Base-by-base conservation (phyloP, 2,888 invertebrate genomes). In the Perizoma affinitatum region DNA sequence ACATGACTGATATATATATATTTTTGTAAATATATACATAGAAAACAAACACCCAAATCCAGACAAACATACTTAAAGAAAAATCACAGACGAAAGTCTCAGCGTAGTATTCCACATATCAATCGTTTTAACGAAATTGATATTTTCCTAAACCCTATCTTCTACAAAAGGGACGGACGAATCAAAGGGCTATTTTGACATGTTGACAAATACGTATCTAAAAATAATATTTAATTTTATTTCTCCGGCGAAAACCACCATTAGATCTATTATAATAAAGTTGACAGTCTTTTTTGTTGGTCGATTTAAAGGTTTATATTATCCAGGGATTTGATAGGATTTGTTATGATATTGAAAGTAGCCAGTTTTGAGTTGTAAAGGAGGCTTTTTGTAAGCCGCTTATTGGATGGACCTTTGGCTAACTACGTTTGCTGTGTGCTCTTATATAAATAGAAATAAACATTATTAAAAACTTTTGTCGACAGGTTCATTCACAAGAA, bases 121-220 rank as follows among this genome's bases (percentile, higher is more conserved):
- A 58, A 74, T 74, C 76, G 67, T 71, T 79, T 82, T 81, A 84
- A 76, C 78, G 70, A 83, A 86, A 87, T 87, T 87, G 84, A 87
- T 83, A 81, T 79, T 78, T 74, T 61, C 70, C 71, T 68, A 67
- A 53, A 54, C 42, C 47, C 45, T 55, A 59, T 65, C 62, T 63
- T 64, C 54, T 63, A 74, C 74, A 69, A 66, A 76, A 74, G 80
- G 82, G 63, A 88, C 70, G 77, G 75, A 79, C 79, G 81, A 87
- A 88, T 90, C 89, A 90, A 89, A 90, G 90, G 90, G 88, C 87
- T 89, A 88, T 84, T 87, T 86, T 84, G 87, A 82, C 85, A 87
- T 85, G 86, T 88, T 88, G 88, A 88, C 90, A 90, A 90, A 90
- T 89, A 85, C 69, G 82, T 76, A 76, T 75, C 82, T 76, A 72